Evolutionary conservation across 2,888 invertebrate species (phyloP).

Genomic region (Aspidapion aeneum): DNA sequence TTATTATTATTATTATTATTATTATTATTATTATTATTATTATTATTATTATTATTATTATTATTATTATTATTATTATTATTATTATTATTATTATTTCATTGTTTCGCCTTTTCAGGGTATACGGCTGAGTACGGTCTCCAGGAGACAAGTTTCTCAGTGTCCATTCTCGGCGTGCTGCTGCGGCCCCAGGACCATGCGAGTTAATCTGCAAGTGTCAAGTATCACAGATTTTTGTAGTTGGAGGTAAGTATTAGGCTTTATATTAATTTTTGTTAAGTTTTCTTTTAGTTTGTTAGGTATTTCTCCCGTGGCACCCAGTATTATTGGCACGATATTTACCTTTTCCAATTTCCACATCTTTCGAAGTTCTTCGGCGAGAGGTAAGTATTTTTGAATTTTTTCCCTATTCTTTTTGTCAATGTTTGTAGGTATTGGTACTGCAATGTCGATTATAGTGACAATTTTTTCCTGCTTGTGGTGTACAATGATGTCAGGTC

Average conservation of each 20-base stretch:
- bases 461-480: neutral
- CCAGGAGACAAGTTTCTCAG: neutral
- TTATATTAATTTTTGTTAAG: neutral
- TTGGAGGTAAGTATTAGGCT: neutral
- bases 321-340: neutral
- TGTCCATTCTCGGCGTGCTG: neutral
- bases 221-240: neutral
- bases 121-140: neutral
- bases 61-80: neutral
- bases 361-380: neutral
- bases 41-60: conserved; percentile 7
- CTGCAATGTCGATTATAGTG: neutral
- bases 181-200: neutral
- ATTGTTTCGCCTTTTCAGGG: neutral
- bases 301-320: neutral
- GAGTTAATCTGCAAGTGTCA: neutral
- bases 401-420: neutral
- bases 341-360: neutral
- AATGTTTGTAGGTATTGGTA: neutral
- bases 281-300: neutral
- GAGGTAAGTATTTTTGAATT: neutral
- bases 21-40: conserved; percentile 9
- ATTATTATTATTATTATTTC: neutral
- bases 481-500: neutral
- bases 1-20: conserved; percentile 9